Conservation (phyloP, 1,140 invertebrate genomes). For the Hycleus cichorii region DNA sequence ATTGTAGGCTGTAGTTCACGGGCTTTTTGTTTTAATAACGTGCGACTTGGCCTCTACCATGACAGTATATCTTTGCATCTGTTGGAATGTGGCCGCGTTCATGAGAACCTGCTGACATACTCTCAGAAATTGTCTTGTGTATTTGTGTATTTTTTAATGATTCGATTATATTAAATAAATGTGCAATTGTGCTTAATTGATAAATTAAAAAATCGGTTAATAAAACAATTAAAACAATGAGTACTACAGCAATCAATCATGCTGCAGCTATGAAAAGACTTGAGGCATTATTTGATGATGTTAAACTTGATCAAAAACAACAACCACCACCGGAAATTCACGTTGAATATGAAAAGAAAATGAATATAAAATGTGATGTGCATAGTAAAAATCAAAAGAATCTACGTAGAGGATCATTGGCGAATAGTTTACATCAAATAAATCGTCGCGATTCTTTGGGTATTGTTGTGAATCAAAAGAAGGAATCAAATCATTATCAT, state of each 20-base stretch:
- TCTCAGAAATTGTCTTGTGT: conserved; percentile 9
- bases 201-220: neutral
- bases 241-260: conserved; percentile 47
- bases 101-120: conserved; percentile 31
- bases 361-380: conserved; percentile 57
- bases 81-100: conserved; percentile 25
- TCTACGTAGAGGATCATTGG: conserved; percentile 48
- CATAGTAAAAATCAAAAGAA: conserved; percentile 51
- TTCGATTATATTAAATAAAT: too few species aligned
- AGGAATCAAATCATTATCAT: conserved; percentile 22
- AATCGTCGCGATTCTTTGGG: conserved; percentile 33
- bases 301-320: conserved; percentile 49
- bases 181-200: too few species aligned
- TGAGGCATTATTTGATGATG: conserved; percentile 61
- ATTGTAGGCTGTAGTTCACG: neutral
- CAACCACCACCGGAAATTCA: conserved; percentile 43
- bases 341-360: conserved; percentile 47
- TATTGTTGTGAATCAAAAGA: conserved; percentile 27
- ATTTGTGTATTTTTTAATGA: neutral
- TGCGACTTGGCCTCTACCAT: conserved; percentile 14
- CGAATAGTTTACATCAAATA: conserved; percentile 37
- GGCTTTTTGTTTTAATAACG: conserved; percentile 15
- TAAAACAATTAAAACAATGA: conserved; percentile 33
- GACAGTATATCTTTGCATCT: conserved; percentile 15
- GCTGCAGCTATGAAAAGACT: conserved; percentile 59